These are phyloP conservation scores for Apeltes quadracus DNA, from an alignment of 2,113 vertebrate genomes.

Conservation along the genomic window DNA sequence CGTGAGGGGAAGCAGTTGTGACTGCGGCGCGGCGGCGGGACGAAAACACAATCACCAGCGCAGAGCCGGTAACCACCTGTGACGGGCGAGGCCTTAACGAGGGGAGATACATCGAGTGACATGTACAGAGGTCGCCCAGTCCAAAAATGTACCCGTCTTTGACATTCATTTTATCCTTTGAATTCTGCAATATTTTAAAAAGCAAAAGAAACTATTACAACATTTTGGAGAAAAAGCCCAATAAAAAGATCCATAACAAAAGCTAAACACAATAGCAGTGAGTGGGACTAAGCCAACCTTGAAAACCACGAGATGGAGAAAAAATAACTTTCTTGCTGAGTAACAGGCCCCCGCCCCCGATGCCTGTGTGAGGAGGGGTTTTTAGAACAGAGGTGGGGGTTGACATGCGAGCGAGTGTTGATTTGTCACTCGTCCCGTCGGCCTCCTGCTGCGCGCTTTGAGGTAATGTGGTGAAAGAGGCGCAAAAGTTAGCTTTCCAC, in stretches of 20 bases:
- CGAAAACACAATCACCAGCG: constrained; percentile 43
- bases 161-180: not conserved
- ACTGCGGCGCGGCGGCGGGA: constrained; percentile 32
- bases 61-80: constrained; percentile 17
- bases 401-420: constrained; percentile 38
- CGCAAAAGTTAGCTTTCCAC: constrained; percentile 17
- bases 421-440: constrained; percentile 49
- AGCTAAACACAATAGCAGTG: constrained; percentile 1
- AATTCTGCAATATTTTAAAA: not conserved
- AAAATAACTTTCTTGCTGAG: constrained; percentile 12
- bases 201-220: too few relatives aligned
- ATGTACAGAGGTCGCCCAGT: too few relatives aligned
- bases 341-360: too few relatives aligned
- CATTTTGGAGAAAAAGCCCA: too few relatives aligned
- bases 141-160: not conserved
- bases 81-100: constrained; percentile 8
- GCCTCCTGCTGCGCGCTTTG: constrained; percentile 45
- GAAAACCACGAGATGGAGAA: not conserved
- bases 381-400: constrained; percentile 50
- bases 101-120: not conserved
- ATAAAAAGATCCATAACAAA: not conserved
- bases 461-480: constrained; percentile 30
- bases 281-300: constrained; percentile 11
- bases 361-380: constrained; percentile 47
- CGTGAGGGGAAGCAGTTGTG: constrained; percentile 49